Percentiles rank a stretch among this genome's conserved stretches.
Evolutionary conservation across 2,797 vertebrate species (phyloP).

Genomic region (Diglossa cyanea): DNA sequence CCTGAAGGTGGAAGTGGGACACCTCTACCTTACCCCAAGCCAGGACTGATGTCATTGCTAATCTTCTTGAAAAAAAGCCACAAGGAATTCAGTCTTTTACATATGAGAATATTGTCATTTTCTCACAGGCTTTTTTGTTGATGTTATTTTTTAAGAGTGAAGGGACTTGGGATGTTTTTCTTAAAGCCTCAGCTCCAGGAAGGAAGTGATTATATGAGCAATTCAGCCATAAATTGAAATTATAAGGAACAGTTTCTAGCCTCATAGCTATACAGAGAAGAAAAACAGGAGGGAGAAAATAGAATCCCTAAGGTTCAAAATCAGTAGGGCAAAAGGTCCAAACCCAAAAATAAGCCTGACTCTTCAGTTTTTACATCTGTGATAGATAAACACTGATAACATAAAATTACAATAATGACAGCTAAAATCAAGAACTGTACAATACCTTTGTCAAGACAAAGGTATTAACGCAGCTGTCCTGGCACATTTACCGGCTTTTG

Average conservation of each 20-base stretch:
- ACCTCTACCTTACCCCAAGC: not conserved
- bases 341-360: not conserved
- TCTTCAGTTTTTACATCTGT: not conserved
- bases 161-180: not conserved
- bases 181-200: not conserved
- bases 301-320: not conserved
- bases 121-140: not conserved
- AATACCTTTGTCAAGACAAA: not conserved
- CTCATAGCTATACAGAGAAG: not conserved
- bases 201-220: not conserved
- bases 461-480: not conserved
- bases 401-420: not conserved
- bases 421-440: not conserved
- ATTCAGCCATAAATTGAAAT: not conserved
- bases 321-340: not conserved
- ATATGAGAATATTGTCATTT: not conserved
- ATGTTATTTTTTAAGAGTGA: not conserved
- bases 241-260: not conserved
- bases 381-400: not conserved
- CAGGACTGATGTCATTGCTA: not conserved
- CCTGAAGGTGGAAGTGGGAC: not conserved
- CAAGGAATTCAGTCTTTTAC: fast-evolving
- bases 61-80: not conserved
- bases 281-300: not conserved
- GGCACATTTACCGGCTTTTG: not conserved